Conservation (phyloP, 1,140 invertebrate species). For the Ladona fulva region DNA sequence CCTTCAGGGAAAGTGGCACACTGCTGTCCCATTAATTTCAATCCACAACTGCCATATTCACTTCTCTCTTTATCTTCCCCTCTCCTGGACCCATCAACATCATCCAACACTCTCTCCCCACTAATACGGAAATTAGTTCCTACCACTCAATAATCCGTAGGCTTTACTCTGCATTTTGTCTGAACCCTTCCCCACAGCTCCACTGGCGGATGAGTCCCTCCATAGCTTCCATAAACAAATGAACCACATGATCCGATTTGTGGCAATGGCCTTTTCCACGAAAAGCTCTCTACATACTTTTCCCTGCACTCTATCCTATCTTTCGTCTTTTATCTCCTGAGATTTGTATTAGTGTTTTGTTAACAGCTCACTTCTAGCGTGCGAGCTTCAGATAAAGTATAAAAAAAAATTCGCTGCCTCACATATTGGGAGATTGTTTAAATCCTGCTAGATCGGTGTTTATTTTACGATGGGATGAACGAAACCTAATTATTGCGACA, state of each 20-base stretch:
- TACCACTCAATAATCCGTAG: neutral
- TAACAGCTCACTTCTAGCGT: no score
- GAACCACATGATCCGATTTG: constrained; percentile 1
- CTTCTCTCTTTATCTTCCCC: neutral
- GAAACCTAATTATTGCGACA: no score
- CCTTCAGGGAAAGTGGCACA: no score
- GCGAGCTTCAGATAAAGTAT: no score
- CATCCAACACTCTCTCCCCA: neutral
- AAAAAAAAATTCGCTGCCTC: no score
- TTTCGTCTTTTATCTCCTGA: no score
- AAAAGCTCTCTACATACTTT: no score
- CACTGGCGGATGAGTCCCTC: neutral
- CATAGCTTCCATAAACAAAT: neutral
- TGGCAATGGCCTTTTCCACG: neutral
- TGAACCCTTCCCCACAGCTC: neutral
- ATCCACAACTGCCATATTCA: neutral
- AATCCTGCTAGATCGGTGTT: no score
- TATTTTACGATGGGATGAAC: no score
- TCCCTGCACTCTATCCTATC: no score
- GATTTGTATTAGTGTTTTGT: no score
- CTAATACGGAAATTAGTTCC: constrained; percentile 1
- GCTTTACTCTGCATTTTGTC: neutral
- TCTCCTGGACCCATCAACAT: neutral
- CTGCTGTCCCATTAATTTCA: neutral
- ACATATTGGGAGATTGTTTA: no score